Conservation (phyloP, 2,888 invertebrate species). For the Gisinianus flammeolus region DNA sequence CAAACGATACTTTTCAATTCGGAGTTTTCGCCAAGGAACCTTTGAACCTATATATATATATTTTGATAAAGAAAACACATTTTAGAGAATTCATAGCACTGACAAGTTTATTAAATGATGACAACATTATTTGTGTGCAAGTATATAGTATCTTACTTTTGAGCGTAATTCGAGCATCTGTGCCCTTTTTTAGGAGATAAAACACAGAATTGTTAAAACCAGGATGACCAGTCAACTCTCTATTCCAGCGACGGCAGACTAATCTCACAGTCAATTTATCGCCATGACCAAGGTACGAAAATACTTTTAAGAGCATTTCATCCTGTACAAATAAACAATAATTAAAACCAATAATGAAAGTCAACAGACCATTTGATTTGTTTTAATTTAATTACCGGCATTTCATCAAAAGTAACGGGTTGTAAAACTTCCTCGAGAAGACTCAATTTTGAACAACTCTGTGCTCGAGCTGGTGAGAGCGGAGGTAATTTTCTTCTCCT, state of each 20-base stretch:
- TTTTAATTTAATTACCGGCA: constrained; percentile 20
- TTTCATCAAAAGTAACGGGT: constrained; percentile 1
- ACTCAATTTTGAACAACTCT: constrained; percentile 24
- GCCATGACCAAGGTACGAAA: constrained; percentile 41
- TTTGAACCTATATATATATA: constrained; percentile 22
- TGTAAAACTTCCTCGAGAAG: background rate
- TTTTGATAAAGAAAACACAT: too few relatives aligned
- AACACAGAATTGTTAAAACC: constrained; percentile 42
- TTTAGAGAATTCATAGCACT: too few relatives aligned
- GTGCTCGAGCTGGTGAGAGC: background rate
- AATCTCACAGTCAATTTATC: constrained; percentile 37
- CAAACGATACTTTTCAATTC: constrained; percentile 41
- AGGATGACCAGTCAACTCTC: constrained; percentile 34
- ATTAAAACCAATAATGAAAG: background rate
- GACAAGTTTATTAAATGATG: too few relatives aligned
- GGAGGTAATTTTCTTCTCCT: constrained; percentile 28
- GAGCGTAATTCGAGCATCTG: constrained; percentile 36
- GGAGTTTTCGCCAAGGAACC: constrained; percentile 39
- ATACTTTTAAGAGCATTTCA: constrained; percentile 43
- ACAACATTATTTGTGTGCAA: too few relatives aligned
- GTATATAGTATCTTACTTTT: background rate
- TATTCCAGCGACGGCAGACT: constrained; percentile 35
- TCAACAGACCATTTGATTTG: background rate
- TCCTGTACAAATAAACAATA: constrained; percentile 35
- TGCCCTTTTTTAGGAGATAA: constrained; percentile 39